A percentile compares a stretch with the other conserved stretches of the same genome.
phyloP scores from a whole-genome alignment of 2,797 vertebrate species.

The Parambassis ranga region DNA sequence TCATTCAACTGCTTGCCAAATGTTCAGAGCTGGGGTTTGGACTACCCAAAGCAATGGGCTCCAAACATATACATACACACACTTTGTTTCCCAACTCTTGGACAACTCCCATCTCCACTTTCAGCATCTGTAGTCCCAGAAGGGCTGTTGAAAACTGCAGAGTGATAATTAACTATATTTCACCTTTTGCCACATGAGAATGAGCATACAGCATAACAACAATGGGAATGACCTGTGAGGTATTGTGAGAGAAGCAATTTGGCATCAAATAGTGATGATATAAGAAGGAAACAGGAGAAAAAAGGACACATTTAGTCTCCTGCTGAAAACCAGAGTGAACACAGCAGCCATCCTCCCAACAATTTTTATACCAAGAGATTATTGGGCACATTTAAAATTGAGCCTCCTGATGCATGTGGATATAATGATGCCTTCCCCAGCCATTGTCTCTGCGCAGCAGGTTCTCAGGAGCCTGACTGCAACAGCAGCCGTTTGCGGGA shows the following conservation, averaged over 20 bases:
- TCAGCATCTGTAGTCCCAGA: conserved; percentile 43
- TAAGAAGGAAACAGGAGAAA: conserved; percentile 13
- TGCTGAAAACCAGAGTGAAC: background rate
- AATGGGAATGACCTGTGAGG: conserved; percentile 8
- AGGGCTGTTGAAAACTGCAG: conserved; percentile 32
- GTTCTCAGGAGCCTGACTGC: conserved; percentile 56
- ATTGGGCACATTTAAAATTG: conserved; percentile 15
- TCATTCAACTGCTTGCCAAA: conserved; percentile 63
- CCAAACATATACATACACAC: conserved; percentile 1
- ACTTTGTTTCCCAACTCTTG: conserved; percentile 18
- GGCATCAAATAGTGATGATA: background rate
- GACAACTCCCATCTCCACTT: conserved; percentile 54
- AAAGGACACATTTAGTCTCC: background rate
- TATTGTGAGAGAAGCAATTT: background rate
- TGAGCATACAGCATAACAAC: conserved; percentile 5
- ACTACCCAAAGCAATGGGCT: conserved; percentile 21
- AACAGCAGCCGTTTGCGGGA: conserved; percentile 49
- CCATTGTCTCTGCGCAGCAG: conserved; percentile 12
- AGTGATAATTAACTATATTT: conserved; percentile 68
- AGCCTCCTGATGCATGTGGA: background rate
- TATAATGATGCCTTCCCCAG: conserved; percentile 57
- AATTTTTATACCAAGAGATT: conserved; percentile 30
- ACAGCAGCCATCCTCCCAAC: background rate
- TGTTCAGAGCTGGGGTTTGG: conserved; percentile 51
- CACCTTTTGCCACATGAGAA: conserved; percentile 52